A percentile compares a stretch with the other conserved stretches of the same genome.
Conservation (phyloP, 2,797 vertebrate species). For the Tragopan temminckii region DNA sequence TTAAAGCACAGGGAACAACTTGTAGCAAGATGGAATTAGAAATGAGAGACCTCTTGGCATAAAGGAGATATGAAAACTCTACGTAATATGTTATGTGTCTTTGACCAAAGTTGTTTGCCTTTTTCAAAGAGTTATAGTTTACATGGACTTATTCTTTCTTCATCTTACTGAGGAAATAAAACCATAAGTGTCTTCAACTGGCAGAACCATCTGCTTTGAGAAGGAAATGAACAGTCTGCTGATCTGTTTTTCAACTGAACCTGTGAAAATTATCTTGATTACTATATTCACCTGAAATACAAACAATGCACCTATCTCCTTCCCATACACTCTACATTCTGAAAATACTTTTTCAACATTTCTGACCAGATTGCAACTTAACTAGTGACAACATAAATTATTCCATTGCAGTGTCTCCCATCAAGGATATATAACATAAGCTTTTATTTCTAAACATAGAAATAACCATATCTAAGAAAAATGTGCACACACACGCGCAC, state of each 20-base stretch:
- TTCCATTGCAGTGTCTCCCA: neutral
- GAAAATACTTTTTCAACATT: neutral
- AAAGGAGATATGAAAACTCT: neutral
- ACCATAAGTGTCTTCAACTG: neutral
- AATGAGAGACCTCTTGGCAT: neutral
- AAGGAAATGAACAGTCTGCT: neutral
- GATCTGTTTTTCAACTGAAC: neutral
- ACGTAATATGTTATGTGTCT: neutral
- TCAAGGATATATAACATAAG: neutral
- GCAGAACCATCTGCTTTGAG: neutral
- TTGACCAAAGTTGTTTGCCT: neutral
- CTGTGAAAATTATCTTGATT: neutral
- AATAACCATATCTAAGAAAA: neutral
- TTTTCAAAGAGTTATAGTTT: neutral
- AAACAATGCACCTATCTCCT: neutral
- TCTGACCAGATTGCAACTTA: neutral
- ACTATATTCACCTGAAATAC: neutral
- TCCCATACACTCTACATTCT: neutral
- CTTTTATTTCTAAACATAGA: neutral
- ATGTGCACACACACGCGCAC: neutral
- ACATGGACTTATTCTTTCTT: neutral
- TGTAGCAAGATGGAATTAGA: rapidly evolving
- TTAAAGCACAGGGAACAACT: neutral
- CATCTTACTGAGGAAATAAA: neutral
- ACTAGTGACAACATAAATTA: neutral